Base-by-base conservation (phyloP, 2,888 invertebrate genomes). In the Drosophila paranaensis region DNA sequence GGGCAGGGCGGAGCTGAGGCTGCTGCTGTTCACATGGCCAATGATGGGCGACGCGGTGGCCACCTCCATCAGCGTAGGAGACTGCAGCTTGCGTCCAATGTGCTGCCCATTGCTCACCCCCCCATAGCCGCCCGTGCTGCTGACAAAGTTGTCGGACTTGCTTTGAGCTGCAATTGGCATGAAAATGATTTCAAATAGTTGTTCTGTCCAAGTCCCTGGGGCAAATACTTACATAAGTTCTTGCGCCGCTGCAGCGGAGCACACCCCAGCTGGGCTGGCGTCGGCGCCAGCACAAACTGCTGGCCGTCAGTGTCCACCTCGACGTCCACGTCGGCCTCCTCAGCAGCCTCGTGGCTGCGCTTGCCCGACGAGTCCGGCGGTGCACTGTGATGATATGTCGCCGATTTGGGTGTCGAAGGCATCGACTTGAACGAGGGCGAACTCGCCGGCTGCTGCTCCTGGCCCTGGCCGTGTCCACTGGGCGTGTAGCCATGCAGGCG, bases 201-300 rank as follows among this genome's bases (percentile, higher is more conserved):
- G 6, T 1, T 14, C 6, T 11, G 11, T 13, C n/a, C n/a, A 40
- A 0, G 27, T 8, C 14, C 10, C 10, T 0, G 8, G 0, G 1
- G 9, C 20, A 3, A 10, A 4, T 55, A 87, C 91, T 82, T 88
- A 97, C 97, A 96, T 95, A 96, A 94, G 90, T 97, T 97, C 89
- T 97, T 96, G 89, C 97, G 94, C 91, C 97, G 95, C 93, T 98
- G 98, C 58, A 97, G 93, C 10, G 98, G 98, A 42, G 98, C 97
- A 78, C 96, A 95, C 55, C 98, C 98, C 65, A 98, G 94, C 93
- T 98, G 98, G 35, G 98, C 98, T 4, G 98, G 98, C 1, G 98
- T 98, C 0, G 98, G 98, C 48, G 97, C 98, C 78, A 98, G 94
- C 62, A 97, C 96, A 93, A 97, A 97, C 79, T 93, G 91, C 68